phyloP scores from a whole-genome alignment of 1,140 invertebrate species.

The Drosophila mojavensis region DNA sequence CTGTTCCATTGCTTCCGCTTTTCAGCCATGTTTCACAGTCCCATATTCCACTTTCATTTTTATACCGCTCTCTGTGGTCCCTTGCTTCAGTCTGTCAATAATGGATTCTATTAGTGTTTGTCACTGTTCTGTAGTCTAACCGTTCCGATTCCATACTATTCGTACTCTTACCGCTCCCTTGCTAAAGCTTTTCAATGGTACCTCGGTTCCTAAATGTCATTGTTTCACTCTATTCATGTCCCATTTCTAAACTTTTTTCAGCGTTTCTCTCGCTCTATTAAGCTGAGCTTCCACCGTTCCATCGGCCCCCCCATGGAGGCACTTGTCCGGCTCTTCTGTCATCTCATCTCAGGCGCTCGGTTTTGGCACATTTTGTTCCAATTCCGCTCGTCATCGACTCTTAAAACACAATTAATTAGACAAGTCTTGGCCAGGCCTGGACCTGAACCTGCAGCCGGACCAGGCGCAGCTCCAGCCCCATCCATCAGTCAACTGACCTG shows the following conservation, averaged over 20 bases:
- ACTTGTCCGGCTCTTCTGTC: not conserved
- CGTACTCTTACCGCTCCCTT: not conserved
- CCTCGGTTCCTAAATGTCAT: too few relatives aligned
- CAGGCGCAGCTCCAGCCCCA: not conserved
- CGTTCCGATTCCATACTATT: not conserved
- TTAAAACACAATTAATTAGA: conserved; percentile 44
- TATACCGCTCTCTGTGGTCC: not conserved
- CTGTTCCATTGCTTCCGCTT: not conserved
- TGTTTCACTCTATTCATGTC: too few relatives aligned
- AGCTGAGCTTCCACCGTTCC: not conserved
- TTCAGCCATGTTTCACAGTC: too few relatives aligned
- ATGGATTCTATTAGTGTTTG: too few relatives aligned
- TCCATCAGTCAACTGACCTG: conserved; percentile 31
- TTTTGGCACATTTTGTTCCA: not conserved
- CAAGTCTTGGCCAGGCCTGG: not conserved
- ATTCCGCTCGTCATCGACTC: conserved; percentile 3
- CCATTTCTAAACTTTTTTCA: too few relatives aligned
- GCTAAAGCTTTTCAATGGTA: not conserved
- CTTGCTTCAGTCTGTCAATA: not conserved
- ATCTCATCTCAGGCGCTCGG: not conserved
- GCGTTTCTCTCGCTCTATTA: not conserved
- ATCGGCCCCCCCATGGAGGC: not conserved
- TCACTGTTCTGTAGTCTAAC: not conserved
- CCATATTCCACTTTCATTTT: too few relatives aligned
- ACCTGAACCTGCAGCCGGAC: too few relatives aligned